These are phyloP conservation scores for Capreolus pygargus DNA, from an alignment of 2,113 vertebrate genomes.

Conservation along the genomic window DNA sequence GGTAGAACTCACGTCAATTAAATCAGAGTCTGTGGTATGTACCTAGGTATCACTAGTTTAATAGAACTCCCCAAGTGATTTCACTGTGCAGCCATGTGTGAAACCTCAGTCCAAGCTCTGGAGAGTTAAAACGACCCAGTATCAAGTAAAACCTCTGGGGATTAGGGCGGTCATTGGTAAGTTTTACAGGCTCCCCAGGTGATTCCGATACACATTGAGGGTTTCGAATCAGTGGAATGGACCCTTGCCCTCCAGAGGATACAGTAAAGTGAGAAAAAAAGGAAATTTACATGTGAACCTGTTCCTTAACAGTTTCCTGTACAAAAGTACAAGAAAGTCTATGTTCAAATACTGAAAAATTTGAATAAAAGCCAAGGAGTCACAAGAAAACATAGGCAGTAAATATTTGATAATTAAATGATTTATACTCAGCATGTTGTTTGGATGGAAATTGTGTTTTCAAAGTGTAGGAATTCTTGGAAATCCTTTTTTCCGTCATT, in stretches of 20 bases:
- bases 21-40: not conserved
- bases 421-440: not conserved
- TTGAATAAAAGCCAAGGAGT: not conserved
- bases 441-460: not conserved
- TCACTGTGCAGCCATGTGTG: not conserved
- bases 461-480: not conserved
- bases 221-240: not conserved
- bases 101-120: not conserved
- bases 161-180: not conserved
- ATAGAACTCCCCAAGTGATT: not conserved
- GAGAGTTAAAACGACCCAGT: not conserved
- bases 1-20: not conserved
- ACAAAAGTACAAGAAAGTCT: not conserved
- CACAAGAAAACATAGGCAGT: not conserved
- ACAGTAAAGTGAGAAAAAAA: not conserved
- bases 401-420: slow-evolving; percentile 18
- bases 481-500: not conserved
- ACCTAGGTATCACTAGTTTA: not conserved
- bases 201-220: not conserved
- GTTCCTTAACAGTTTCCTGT: not conserved
- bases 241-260: not conserved
- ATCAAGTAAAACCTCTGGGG: not conserved
- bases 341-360: not conserved
- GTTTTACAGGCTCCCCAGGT: not conserved
- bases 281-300: not conserved